Conservation (phyloP, 2,797 vertebrate genomes). For the Spizella passerina region DNA sequence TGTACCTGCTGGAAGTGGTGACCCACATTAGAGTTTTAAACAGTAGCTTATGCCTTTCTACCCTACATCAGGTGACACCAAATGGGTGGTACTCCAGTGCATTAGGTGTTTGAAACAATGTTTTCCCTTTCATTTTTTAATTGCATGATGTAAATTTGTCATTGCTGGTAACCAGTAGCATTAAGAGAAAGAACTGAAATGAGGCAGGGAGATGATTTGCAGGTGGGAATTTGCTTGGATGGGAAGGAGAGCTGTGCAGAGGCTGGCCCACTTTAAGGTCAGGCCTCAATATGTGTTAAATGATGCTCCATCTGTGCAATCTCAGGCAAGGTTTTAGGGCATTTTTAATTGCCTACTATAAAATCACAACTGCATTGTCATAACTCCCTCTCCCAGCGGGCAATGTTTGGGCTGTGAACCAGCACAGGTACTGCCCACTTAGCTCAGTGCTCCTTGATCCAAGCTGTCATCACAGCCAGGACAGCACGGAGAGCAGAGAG, state of each 20-base stretch:
- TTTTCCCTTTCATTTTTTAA: neutral
- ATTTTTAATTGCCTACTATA: neutral
- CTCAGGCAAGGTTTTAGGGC: neutral
- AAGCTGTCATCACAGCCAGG: neutral
- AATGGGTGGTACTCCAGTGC: neutral
- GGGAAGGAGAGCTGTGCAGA: neutral
- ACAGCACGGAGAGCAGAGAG: neutral
- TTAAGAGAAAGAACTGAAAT: neutral
- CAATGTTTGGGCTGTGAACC: neutral
- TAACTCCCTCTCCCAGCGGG: neutral
- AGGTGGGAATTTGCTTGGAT: neutral
- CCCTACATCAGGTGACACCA: neutral
- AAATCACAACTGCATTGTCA: neutral
- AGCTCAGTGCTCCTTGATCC: neutral
- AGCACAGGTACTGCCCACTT: neutral
- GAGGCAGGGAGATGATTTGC: neutral
- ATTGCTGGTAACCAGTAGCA: neutral
- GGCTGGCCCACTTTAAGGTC: neutral
- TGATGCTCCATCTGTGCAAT: rapidly evolving
- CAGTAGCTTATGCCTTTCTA: neutral
- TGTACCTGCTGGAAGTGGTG: neutral
- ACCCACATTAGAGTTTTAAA: neutral
- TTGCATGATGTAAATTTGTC: neutral
- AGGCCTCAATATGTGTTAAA: neutral
- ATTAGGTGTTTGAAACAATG: neutral